A percentile compares a stretch with the other conserved stretches of the same genome.
Conservation (phyloP, 2,888 invertebrate species). For the Lasioglossum oenotherae region DNA sequence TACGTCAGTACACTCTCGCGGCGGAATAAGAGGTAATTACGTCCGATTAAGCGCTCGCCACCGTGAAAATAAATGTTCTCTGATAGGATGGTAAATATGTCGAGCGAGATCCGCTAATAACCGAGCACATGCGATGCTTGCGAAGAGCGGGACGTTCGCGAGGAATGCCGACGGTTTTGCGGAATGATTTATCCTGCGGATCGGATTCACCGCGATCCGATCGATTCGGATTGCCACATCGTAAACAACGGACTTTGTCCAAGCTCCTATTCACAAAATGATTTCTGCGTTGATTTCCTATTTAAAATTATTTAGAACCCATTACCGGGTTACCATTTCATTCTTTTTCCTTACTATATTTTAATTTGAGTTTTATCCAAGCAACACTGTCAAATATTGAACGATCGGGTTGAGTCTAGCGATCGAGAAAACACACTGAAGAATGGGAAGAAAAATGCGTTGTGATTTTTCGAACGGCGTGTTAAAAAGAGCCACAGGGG, state of each 20-base stretch:
- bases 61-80: constrained; percentile 58
- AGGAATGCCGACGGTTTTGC: background rate
- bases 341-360: too few species aligned
- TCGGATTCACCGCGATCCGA: constrained; percentile 1
- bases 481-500: constrained; percentile 17
- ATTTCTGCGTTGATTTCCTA: too few species aligned
- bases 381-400: too few species aligned
- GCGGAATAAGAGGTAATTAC: constrained; percentile 62
- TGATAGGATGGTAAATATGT: constrained; percentile 44
- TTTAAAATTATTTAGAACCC: too few species aligned
- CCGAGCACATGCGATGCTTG: constrained; percentile 26
- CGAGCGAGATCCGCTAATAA: constrained; percentile 33
- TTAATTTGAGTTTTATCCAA: too few species aligned
- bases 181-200: constrained; percentile 5
- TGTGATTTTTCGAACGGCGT: background rate
- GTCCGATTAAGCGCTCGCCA: constrained; percentile 48
- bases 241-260: background rate
- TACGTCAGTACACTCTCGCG: constrained; percentile 61
- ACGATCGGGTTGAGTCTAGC: background rate
- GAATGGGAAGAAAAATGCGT: background rate
- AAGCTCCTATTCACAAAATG: background rate
- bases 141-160: background rate
- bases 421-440: background rate
- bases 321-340: too few species aligned
- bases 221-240: constrained; percentile 10